Base-by-base conservation (phyloP, 2,113 vertebrate species). In the Anseranas semipalmata region DNA sequence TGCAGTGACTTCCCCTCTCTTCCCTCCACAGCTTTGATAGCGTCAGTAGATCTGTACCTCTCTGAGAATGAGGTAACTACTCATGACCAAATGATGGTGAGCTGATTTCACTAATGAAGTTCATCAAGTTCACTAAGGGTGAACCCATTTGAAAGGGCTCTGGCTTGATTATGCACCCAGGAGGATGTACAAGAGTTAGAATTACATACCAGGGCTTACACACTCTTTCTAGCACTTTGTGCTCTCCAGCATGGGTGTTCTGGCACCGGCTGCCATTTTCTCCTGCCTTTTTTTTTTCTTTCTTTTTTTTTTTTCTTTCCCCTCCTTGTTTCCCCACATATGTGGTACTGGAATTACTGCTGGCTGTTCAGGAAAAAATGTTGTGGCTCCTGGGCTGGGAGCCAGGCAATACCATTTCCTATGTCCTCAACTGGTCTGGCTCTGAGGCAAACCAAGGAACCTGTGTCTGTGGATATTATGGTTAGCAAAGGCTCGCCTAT, bases 301-400 rank as follows among this genome's bases (percentile, higher is more conserved):
- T 30, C 20, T 17, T 82, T 52, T 77, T 63, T 24, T 74, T 46
- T 81, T 63, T 30, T 89, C 15, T 58, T 30, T n/a, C 13, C 41
- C 12, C 8, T 60, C 74, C 76, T 72, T 50, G 24, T 68, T 82
- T 92, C 62, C 52, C 89, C 88, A 67, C 28, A 9, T 27, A n/a
- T 87, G 33, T 65, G 91, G 89, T 89, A 32, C 77, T 87, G 74
- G 85, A 76, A 87, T 92, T 73, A 63, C 59, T 33, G 84, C 62
- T 85, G 80, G 96, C 91, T 95, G 62, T 88, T 92, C 48, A 96
- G 83, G 76, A 88, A 88, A 90, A 96, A 94, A 95, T 94, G 91
- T 45, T 94, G 94, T 87, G 94, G 96, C 90, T 93, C 19, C 18
- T 2, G 48, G 17, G 30, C 18, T 88, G 74, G 82, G 88, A 92